Conservation (phyloP, 2,797 vertebrate species). For the Myiotriccus ornatus region DNA sequence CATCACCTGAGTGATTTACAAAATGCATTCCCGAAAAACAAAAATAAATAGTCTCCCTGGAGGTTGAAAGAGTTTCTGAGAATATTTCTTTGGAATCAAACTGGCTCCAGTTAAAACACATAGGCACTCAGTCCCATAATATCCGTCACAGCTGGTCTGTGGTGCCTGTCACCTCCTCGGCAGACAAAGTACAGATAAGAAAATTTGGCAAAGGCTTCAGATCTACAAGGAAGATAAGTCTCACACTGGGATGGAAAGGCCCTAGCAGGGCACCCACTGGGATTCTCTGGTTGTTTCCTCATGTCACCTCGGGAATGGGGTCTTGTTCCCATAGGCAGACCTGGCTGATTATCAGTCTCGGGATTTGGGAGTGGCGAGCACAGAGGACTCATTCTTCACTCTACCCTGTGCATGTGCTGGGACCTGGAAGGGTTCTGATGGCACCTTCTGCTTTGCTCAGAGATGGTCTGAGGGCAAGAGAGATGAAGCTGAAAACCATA, state of each 20-base stretch:
- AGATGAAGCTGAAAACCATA: neutral
- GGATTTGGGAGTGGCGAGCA: neutral
- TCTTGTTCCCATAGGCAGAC: neutral
- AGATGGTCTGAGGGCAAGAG: neutral
- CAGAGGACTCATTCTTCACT: neutral
- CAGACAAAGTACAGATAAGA: neutral
- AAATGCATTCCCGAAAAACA: neutral
- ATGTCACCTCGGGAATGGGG: neutral
- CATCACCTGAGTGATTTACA: slow-evolving; percentile 35
- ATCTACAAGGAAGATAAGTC: neutral
- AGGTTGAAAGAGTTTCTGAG: neutral
- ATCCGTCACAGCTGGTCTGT: rapidly evolving
- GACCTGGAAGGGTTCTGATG: neutral
- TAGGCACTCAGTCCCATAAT: neutral
- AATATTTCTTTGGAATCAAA: neutral
- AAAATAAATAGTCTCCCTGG: neutral
- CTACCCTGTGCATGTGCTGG: neutral
- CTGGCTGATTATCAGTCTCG: neutral
- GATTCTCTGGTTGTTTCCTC: neutral
- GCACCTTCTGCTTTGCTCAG: neutral
- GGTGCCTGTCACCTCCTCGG: neutral
- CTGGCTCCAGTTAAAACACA: neutral
- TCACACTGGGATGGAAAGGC: neutral
- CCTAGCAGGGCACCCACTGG: neutral
- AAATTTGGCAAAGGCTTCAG: neutral